Evolutionary conservation across 2,797 vertebrate genomes (phyloP).

Genomic region (Sebastes kiyomatsui): DNA sequence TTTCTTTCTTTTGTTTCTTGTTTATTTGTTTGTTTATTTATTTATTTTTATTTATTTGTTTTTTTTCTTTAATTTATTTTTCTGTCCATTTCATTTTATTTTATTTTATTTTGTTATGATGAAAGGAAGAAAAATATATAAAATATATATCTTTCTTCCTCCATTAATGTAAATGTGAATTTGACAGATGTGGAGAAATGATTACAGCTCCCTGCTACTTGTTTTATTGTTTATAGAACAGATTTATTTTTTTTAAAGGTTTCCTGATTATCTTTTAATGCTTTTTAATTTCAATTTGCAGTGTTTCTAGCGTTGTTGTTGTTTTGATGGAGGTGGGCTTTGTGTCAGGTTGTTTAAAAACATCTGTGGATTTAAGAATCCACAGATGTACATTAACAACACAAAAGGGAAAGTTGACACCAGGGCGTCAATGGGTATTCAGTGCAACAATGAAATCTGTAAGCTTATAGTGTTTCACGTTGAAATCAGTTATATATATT

Average conservation of each 20-base stretch:
- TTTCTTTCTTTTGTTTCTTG: too few species aligned
- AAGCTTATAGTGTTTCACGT: conserved; percentile 39
- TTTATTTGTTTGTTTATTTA: too few species aligned
- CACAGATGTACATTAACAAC: conserved; percentile 37
- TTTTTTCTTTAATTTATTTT: too few species aligned
- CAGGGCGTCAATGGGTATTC: conserved; percentile 37
- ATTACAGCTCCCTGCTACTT: conserved; percentile 58
- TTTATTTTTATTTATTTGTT: too few species aligned
- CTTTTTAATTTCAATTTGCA: conserved; percentile 75
- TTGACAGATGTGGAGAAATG: conserved; percentile 66
- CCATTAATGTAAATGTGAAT: conserved; percentile 79
- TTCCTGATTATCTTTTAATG: conserved; percentile 70
- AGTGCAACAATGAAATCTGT: conserved; percentile 7
- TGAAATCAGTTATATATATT: conserved; percentile 37
- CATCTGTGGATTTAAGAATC: conserved; percentile 54
- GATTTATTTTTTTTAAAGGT: conserved; percentile 67
- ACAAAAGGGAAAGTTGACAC: conserved; percentile 67
- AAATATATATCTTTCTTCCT: conserved; percentile 18
- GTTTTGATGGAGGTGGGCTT: conserved; percentile 45
- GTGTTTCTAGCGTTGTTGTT: conserved; percentile 66
- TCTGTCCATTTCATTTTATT: too few species aligned
- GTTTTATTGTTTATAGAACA: conserved; percentile 78
- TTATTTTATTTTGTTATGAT: too few species aligned
- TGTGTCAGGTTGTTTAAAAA: conserved; percentile 46
- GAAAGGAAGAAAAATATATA: too few species aligned